Evolutionary conservation across 2,113 vertebrate species (phyloP), one percentile per base, ranked within the genome.

Genomic region (Eublepharis macularius): DNA sequence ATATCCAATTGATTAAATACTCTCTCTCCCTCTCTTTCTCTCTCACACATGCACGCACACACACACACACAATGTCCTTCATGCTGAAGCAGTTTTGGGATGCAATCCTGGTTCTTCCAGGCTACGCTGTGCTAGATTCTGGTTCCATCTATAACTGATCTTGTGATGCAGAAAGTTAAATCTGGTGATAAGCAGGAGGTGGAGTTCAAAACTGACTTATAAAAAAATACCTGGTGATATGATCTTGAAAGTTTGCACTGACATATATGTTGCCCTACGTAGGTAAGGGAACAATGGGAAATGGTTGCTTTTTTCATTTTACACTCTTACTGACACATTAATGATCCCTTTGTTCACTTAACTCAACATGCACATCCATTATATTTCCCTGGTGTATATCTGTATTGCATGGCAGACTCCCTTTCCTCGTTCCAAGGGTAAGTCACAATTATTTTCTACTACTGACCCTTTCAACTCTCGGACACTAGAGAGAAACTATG

Each of bases 401-500:
- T 36, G 36, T 47, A 49, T 74, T 74, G 54, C 36, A 63, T n/a
- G 47, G 41, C n/a, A 45, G 39, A 60, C 66, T 9, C 51, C 10
- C 68, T 80, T 80, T 73, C 68, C 51, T 72, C 36, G 24, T 80
- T 74, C 51, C n/a, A 17, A 19, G 26, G 47, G 73, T 72, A 39
- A 80, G 51, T 21, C 49, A 14, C 51, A 80, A 47, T 85, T 85
- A 72, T 83, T 87, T 66, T 66, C 68, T 72, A n/a, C 54, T 80
- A 63, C 34, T 80, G 43, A 70, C 29, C 51, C 70, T 73, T 70
- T 80, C 68, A 63, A 54, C 66, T 73, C 66, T 47, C 74, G 32
- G 29, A 80, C 63, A 60, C 69, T 77, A 49, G 76, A 80, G 54
- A 80, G 41, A 74, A 80, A 32, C 82, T 1, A 68, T 81, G 87